Evolutionary conservation across 2,113 vertebrate species (phyloP).

Genomic region (Miniopterus natalensis): DNA sequence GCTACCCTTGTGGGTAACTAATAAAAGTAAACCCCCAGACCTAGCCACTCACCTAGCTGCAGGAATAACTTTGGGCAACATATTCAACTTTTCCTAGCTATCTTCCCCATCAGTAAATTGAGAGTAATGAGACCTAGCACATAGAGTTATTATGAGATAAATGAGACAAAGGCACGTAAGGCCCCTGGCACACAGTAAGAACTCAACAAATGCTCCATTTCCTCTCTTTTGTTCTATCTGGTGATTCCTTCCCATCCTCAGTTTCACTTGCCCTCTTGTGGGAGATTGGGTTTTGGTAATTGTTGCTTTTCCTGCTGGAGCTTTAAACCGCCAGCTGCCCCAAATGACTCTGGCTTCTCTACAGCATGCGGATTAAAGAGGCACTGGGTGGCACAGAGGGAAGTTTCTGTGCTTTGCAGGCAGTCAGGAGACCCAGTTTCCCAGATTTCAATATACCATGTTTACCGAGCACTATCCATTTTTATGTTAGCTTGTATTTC

Average conservation of each 20-base stretch:
- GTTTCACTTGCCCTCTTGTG: neutral
- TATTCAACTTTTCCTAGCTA: neutral
- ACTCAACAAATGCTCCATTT: neutral
- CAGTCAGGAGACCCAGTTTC: neutral
- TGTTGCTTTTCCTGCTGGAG: neutral
- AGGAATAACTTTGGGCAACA: neutral
- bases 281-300: neutral
- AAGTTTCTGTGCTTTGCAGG: neutral
- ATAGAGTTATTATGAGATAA: neutral
- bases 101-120: neutral
- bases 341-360: neutral
- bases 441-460: neutral
- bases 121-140: neutral
- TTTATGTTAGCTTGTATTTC: conserved; percentile 38
- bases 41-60: neutral
- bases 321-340: neutral
- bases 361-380: neutral
- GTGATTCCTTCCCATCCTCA: neutral
- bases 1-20: neutral
- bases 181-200: neutral
- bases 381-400: neutral
- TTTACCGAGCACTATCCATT: neutral
- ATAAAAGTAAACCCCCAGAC: neutral
- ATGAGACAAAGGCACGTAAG: neutral
- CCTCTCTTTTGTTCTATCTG: neutral